Conservation (phyloP, 1,140 invertebrate genomes). For the Drosophila hydei region DNA sequence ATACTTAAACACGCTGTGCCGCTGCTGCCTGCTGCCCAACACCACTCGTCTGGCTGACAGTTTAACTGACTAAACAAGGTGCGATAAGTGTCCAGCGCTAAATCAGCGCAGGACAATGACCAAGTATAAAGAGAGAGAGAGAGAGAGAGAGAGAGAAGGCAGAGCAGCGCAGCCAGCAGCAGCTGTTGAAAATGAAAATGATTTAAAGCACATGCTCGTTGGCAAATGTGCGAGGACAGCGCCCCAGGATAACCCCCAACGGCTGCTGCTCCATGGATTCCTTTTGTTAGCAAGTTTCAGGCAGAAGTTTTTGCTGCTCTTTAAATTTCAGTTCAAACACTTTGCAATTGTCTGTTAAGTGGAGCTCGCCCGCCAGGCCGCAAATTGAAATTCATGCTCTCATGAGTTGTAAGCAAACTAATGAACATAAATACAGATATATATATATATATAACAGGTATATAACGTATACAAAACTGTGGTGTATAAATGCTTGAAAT, state of each 20-base stretch:
- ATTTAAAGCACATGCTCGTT: constrained; percentile 72
- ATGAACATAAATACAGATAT: constrained; percentile 39
- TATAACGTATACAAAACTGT: background rate
- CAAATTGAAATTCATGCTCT: constrained; percentile 10
- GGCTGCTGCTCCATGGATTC: background rate
- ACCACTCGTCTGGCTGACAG: constrained; percentile 57
- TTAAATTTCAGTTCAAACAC: constrained; percentile 51
- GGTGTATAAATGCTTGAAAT: background rate
- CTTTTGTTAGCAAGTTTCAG: constrained; percentile 34
- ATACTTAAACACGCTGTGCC: constrained; percentile 2
- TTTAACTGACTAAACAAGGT: constrained; percentile 80
- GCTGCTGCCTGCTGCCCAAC: background rate
- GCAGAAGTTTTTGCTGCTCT: constrained; percentile 34
- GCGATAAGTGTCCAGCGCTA: constrained; percentile 70
- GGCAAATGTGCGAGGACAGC: constrained; percentile 12
- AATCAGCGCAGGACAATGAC: constrained; percentile 80
- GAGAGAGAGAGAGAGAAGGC: background rate
- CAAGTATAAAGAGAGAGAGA: constrained; percentile 15
- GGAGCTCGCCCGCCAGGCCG: background rate
- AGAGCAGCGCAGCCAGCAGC: constrained; percentile 47
- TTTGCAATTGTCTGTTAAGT: constrained; percentile 14
- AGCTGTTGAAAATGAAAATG: constrained; percentile 80
- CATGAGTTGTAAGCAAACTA: constrained; percentile 63
- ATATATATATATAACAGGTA: background rate
- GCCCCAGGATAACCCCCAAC: constrained; percentile 12